phyloP scores from a whole-genome alignment of 2,113 vertebrate genomes.

The Oxyura jamaicensis region DNA sequence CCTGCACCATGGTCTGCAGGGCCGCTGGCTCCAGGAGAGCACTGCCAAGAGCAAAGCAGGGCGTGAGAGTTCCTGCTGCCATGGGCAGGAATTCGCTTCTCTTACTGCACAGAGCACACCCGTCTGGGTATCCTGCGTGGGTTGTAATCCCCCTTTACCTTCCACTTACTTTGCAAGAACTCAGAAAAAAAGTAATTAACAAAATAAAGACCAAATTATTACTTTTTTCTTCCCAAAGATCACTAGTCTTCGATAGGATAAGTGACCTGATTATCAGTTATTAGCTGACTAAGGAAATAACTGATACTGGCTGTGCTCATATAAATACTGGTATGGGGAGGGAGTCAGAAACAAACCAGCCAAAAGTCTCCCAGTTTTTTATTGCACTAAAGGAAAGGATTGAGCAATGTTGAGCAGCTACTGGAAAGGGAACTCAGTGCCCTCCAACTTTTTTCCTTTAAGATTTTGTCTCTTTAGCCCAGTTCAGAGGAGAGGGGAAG shows the following conservation, averaged over 20 bases:
- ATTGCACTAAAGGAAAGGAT: background rate
- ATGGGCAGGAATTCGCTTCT: background rate
- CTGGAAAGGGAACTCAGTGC: background rate
- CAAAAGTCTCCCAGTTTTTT: background rate
- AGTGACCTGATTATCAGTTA: fast-evolving
- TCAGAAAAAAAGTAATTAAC: too few relatives aligned
- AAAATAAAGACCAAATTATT: background rate
- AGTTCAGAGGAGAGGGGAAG: background rate
- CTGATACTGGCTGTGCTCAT: fast-evolving
- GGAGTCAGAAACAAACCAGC: background rate
- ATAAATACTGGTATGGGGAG: fast-evolving
- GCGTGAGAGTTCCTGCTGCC: background rate
- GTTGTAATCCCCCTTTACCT: background rate
- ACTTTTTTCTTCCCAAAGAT: background rate
- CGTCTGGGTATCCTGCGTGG: background rate
- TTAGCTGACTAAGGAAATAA: background rate
- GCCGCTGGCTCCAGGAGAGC: background rate
- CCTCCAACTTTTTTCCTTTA: background rate
- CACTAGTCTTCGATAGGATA: background rate
- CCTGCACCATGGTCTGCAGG: background rate
- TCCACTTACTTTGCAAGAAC: background rate
- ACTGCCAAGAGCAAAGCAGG: background rate
- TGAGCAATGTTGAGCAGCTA: background rate
- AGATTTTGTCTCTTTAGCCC: background rate
- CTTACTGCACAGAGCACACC: background rate